Conservation (phyloP, 2,888 invertebrate genomes). For the Escarpia spicata region DNA sequence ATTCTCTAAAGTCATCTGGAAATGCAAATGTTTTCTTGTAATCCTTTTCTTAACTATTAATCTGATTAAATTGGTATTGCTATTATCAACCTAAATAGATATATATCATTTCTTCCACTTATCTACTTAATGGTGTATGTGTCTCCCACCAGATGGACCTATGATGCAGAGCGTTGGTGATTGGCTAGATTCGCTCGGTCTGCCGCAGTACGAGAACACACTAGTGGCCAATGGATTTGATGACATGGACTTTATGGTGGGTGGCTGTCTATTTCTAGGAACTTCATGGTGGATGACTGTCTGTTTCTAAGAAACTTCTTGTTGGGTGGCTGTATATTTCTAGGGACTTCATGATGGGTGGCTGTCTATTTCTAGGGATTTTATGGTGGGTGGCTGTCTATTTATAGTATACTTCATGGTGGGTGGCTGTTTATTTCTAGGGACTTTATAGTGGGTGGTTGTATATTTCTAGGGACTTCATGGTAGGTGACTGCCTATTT, state of each 20-base stretch:
- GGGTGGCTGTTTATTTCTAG: too few relatives aligned
- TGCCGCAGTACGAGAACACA: slow-evolving; percentile 85
- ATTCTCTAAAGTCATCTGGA: too few relatives aligned
- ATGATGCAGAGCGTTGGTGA: slow-evolving; percentile 75
- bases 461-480: too few relatives aligned
- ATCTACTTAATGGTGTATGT: neutral
- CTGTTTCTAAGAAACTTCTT: neutral
- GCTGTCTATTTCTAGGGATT: neutral
- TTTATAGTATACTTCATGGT: too few relatives aligned
- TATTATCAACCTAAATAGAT: neutral
- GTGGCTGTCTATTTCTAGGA: slow-evolving; percentile 56
- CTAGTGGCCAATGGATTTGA: slow-evolving; percentile 90
- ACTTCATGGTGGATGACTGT: neutral
- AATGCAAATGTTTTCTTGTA: too few relatives aligned
- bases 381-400: neutral
- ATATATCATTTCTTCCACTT: neutral
- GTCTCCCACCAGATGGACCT: slow-evolving; percentile 37
- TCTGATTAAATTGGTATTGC: too few relatives aligned
- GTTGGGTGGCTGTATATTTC: neutral
- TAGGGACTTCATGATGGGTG: slow-evolving; percentile 85
- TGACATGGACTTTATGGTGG: slow-evolving; percentile 90
- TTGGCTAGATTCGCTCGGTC: slow-evolving; percentile 81
- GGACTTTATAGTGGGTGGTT: too few relatives aligned
- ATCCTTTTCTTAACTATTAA: too few relatives aligned
- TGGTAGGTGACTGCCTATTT: too few relatives aligned